Base-by-base conservation (phyloP, 2,888 invertebrate species). In the Hypena proboscidalis region DNA sequence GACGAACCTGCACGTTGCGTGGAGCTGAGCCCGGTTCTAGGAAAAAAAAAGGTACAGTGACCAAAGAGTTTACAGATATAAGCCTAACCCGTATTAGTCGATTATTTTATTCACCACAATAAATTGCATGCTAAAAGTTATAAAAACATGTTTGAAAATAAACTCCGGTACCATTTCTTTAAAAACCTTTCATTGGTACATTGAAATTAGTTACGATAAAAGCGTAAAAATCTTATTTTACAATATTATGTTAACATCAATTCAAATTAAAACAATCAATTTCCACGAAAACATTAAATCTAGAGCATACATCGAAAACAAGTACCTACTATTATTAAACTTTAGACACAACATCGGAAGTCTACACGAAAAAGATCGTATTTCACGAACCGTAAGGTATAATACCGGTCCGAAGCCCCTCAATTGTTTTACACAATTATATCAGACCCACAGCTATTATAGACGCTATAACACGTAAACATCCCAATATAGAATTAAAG, bases 1-100 rank as follows among this genome's bases (percentile, higher is more conserved):
- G 97, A 37, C 97, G 93, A 36, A 97, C 98, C 92, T 97, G 96
- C 23, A 99, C 97, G 86, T 98, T 97, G 67, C 96, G 93, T 3
- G 99, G 99, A 37, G 99, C 97, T 73, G 97, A 97, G 72, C 98
- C 98, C 52, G 99, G 99, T 93, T 97, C 98, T 99, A 91, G 0
- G 20, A 47, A 21, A 44, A 50, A 58, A 51, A 35, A 29, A 45
- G 19, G 30, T 2, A 21, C 4, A 15, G 35, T 29, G 14, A 25
- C 11, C 2, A 15, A n/a, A 17, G 15, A 8, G 8, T 8, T 7
- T 1, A 7, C 13, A 27, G 10, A 0, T 8, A 3, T 9, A 2
- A 8, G 0, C 7, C n/a, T 8, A 1, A 17, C 29, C 29, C 15
- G 5, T 8, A 29, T 15, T 15, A 29, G 17, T 29, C 3, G 15